A percentile compares a stretch with the other conserved stretches of the same genome.
Evolutionary conservation across 2,113 vertebrate genomes (phyloP).

Genomic region (Campylomormyrus tamandua): DNA sequence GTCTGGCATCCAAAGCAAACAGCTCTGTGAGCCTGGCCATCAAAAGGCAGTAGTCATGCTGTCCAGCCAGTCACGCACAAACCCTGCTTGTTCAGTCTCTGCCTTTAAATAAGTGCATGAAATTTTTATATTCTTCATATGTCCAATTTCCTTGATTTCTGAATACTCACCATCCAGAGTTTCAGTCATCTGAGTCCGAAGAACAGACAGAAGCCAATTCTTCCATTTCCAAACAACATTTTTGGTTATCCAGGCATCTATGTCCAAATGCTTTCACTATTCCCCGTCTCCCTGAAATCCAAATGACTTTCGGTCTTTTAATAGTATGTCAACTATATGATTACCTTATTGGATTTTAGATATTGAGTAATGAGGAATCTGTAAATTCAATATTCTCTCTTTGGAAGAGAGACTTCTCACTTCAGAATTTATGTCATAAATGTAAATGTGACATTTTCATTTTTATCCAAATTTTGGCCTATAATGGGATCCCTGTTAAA

Average conservation of each 20-base stretch:
- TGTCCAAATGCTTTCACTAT: neutral
- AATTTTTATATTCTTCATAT: neutral
- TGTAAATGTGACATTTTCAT: neutral
- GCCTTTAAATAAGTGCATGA: neutral
- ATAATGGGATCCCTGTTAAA: neutral
- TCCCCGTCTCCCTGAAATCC: neutral
- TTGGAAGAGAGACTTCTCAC: neutral
- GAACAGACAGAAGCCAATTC: neutral
- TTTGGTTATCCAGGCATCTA: neutral
- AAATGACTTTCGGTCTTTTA: neutral
- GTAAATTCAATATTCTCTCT: neutral
- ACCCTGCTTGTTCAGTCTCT: neutral
- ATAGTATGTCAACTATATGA: neutral
- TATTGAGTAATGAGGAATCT: neutral
- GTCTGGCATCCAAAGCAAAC: conserved; percentile 6
- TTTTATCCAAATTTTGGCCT: neutral
- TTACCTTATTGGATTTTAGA: neutral
- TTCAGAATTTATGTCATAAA: neutral
- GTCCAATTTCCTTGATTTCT: neutral
- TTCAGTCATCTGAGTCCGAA: neutral
- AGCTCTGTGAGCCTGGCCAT: neutral
- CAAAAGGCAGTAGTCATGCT: neutral
- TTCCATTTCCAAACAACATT: neutral
- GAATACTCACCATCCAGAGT: neutral
- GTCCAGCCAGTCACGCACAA: neutral